phyloP scores from a whole-genome alignment of 2,113 vertebrate genomes.

The Geothlypis trichas region DNA sequence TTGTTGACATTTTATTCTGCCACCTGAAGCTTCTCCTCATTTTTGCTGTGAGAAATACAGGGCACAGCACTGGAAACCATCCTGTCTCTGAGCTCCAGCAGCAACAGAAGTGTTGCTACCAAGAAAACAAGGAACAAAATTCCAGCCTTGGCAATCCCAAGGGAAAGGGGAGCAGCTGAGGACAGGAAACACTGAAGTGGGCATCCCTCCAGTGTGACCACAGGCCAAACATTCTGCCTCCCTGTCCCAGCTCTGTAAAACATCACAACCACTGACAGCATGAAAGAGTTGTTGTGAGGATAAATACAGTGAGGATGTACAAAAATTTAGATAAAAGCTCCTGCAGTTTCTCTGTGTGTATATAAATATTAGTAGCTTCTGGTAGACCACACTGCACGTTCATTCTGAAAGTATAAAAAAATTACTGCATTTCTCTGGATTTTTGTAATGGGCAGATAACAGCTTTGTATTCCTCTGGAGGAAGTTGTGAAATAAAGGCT shows the following conservation, averaged over 20 bases:
- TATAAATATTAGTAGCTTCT: neutral
- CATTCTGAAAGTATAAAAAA: neutral
- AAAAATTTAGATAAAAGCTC: neutral
- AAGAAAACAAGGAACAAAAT: neutral
- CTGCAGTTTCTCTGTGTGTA: neutral
- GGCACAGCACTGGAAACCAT: neutral
- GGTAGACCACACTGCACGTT: accelerated
- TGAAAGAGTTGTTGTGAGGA: neutral
- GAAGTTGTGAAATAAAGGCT: neutral
- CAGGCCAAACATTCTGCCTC: neutral
- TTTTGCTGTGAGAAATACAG: neutral
- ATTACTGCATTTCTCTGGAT: neutral
- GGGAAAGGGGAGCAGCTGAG: neutral
- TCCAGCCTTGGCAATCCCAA: neutral
- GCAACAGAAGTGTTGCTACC: neutral
- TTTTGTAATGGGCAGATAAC: neutral
- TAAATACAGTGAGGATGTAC: accelerated
- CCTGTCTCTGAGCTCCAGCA: neutral
- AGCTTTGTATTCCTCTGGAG: neutral
- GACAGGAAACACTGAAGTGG: neutral
- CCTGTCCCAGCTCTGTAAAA: neutral
- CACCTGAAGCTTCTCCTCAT: neutral
- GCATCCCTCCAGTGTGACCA: neutral
- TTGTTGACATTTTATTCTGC: neutral
- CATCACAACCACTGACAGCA: neutral